Conservation (phyloP, 2,888 invertebrate genomes). For the Volucella bombylans region DNA sequence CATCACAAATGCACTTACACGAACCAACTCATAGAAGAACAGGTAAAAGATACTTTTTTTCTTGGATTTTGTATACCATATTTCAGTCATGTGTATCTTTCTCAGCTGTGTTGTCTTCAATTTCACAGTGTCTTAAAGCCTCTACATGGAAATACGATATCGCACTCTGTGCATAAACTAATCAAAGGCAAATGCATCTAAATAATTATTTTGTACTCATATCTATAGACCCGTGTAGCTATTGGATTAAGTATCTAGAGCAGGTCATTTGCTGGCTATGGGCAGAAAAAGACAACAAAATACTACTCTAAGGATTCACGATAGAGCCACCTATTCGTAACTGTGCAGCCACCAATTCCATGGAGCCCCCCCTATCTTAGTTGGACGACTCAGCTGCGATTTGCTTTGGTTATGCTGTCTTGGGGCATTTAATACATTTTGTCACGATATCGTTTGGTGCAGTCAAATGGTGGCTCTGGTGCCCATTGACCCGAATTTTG, state of each 20-base stretch:
- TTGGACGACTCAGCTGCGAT: constrained; percentile 58
- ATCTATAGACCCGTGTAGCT: constrained; percentile 28
- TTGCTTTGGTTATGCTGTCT: constrained; percentile 65
- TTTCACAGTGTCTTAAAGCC: constrained; percentile 7
- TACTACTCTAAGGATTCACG: constrained; percentile 66
- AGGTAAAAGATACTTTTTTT: constrained; percentile 64
- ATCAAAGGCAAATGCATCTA: constrained; percentile 64
- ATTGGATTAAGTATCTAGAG: constrained; percentile 53
- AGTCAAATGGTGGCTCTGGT: constrained; percentile 55
- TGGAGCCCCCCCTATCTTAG: neutral
- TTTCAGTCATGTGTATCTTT: constrained; percentile 9
- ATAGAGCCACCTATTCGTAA: constrained; percentile 15
- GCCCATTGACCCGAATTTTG: constrained; percentile 74
- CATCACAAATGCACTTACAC: constrained; percentile 68
- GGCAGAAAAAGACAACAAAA: constrained; percentile 16
- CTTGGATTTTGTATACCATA: neutral
- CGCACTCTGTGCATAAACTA: constrained; percentile 53
- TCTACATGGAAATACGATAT: constrained; percentile 69
- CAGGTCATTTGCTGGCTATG: constrained; percentile 64
- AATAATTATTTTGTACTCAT: constrained; percentile 66
- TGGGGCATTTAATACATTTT: constrained; percentile 72
- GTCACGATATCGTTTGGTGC: constrained; percentile 70
- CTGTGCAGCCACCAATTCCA: neutral
- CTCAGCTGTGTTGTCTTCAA: constrained; percentile 51
- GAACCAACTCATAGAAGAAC: neutral